Base-by-base conservation (phyloP, 2,888 invertebrate species). In the Melinaea menophilus region DNA sequence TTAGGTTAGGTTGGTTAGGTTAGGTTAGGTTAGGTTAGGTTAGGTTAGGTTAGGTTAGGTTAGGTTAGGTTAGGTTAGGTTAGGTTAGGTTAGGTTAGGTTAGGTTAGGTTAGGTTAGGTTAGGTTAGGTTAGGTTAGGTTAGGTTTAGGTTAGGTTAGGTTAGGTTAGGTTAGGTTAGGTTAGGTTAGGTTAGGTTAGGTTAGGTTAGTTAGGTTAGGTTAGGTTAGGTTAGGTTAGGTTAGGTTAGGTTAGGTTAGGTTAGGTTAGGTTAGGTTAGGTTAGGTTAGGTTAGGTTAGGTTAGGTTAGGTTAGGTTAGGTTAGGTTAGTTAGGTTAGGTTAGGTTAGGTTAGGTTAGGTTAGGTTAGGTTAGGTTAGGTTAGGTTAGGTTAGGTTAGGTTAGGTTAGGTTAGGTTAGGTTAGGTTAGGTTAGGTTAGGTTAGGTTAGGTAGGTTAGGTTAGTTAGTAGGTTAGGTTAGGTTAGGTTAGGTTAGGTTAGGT, bases 321-420 rank as follows among this genome's bases (percentile, higher is more conserved):
- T 65, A 65, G 65, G 68, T 68, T 68, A 63, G 65, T 65, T 63
- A 63, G 63, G 67, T 64, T 67, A 63, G 61, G 66, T 67, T 61
- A 64, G 60, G 60, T 63, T 66, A 64, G 65, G 65, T 65, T 65
- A 65, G 65, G 65, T 65, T 65, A 65, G 65, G 66, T 66, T 66
- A 66, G 63, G 65, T 66, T 66, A 66, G 65, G 65, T 65, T 65
- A 63, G 64, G 67, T 64, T 67, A 62, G 67, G 62, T 66, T 56
- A 59, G 59, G 63, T 63, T 59, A 61, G 61, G 61, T 61, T 61
- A 61, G 61, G 58, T 58, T 58, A 61, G 63, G 64, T 67, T 67
- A 62, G 69, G 69, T 69, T 69, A 69, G 68, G 68, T 68, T 69
- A 66, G 69, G 66, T 69, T 69, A 66, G 69, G 66, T 69, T 69